Base-by-base conservation (phyloP, 2,888 invertebrate genomes). In the Pelosia muscerda region DNA sequence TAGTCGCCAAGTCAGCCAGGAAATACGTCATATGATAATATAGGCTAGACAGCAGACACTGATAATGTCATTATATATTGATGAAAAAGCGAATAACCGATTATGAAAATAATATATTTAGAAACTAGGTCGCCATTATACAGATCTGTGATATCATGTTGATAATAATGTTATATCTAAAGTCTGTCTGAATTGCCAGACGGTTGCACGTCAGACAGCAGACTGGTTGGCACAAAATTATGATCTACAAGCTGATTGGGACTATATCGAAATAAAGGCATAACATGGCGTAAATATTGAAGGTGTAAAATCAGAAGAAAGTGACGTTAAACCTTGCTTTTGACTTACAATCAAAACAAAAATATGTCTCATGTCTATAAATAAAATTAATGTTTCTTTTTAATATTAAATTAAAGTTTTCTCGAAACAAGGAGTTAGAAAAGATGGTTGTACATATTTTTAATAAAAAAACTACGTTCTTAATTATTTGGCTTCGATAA, bases 11-110 rank as follows among this genome's bases (percentile, higher is more conserved):
- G 15, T 2, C 38, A 38, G 31, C 38, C 13, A 13, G 2, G 15
- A 15, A 13, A 13, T n/a, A n/a, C 15, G 5, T 38, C 15, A 38
- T n/a, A 25, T 15, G 23, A 55, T 55, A 15, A 25, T 25, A 11
- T 25, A 25, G 55, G 55, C 55, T 23, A 55, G 55, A 55, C 55
- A 25, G 55, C 55, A 49, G 61, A 61, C 61, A 28, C n/a, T 42
- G 19, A 49, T 26, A 55, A 23, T 26, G 2, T 13, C 26, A 55
- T 55, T 55, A 25, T 55, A 10, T 26, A 55, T 23, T 55, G 55
- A 55, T 25, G 55, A 15, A 25, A 26, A 26, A 8, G 61, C 11
- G 26, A 61, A 61, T 61, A 49, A 61, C 58, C 61, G 69, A 64
- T 64, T 57, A 42, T 65, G 60, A 38, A 61, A 26, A 61, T 34